These are phyloP conservation scores for Eupithecia abbreviata DNA, from an alignment of 2,888 invertebrate species.

Conservation along the genomic window DNA sequence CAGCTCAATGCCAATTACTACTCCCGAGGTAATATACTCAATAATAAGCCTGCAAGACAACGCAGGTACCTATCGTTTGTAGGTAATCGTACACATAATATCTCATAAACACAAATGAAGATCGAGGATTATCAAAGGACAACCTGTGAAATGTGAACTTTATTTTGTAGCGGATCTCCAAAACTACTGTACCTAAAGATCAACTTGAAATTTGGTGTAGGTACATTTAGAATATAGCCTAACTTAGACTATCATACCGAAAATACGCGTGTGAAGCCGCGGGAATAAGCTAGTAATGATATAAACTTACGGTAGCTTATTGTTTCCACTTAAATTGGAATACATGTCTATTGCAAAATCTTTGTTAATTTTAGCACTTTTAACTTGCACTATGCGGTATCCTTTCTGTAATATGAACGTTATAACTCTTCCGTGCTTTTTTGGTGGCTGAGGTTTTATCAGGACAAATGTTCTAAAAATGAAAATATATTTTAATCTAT, in stretches of 20 bases:
- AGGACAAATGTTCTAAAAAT: slow-evolving; percentile 88
- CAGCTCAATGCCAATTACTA: slow-evolving; percentile 89
- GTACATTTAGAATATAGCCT: no score
- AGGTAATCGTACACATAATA: no score
- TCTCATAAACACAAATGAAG: no score
- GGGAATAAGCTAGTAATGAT: no score
- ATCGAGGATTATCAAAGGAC: no score
- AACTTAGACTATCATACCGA: no score
- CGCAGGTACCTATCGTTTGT: not conserved
- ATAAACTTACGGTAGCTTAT: slow-evolving; percentile 84
- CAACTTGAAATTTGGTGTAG: no score
- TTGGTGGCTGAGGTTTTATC: slow-evolving; percentile 89
- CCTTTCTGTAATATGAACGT: slow-evolving; percentile 86
- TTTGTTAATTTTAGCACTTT: slow-evolving; percentile 88
- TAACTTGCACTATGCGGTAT: slow-evolving; percentile 87
- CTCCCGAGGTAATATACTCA: slow-evolving; percentile 87
- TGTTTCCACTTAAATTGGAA: slow-evolving; percentile 80
- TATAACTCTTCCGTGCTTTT: slow-evolving; percentile 90
- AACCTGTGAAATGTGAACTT: no score
- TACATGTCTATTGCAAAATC: slow-evolving; percentile 88
- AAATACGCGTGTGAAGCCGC: no score
- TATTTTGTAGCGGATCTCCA: no score
- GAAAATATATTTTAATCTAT: not conserved
- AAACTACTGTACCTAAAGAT: no score
- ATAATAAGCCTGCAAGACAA: slow-evolving; percentile 79